A percentile compares a stretch with the other conserved stretches of the same genome.
Conservation (phyloP, 2,888 invertebrate species). For the Andrena hattorfiana region DNA sequence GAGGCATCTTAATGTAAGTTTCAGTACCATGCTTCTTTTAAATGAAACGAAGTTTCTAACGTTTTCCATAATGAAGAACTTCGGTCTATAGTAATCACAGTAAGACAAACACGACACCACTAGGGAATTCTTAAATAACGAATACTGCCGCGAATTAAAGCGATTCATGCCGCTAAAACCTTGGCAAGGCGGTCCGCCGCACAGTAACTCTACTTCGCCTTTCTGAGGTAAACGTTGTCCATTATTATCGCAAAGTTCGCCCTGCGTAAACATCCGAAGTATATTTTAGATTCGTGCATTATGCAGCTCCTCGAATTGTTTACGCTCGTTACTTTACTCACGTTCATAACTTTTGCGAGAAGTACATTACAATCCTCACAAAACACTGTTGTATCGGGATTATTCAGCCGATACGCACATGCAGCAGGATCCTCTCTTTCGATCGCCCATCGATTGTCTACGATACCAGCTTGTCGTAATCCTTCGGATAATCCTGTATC, state of each 20-base stretch:
- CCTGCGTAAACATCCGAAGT: conserved; percentile 79
- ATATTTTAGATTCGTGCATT: neutral
- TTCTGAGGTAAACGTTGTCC: conserved; percentile 89
- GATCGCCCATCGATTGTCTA: conserved; percentile 92
- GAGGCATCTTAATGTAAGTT: conserved; percentile 91
- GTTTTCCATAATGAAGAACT: conserved; percentile 93
- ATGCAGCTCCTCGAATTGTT: neutral
- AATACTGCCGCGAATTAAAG: conserved; percentile 94
- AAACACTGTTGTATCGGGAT: conserved; percentile 90
- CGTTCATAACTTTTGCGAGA: conserved; percentile 89
- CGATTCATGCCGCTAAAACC: conserved; percentile 96
- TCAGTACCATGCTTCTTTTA: conserved; percentile 92
- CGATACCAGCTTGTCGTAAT: conserved; percentile 89
- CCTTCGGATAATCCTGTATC: conserved; percentile 90
- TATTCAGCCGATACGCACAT: conserved; percentile 92
- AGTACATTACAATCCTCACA: conserved; percentile 93
- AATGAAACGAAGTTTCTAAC: conserved; percentile 94
- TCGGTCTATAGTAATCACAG: conserved; percentile 94
- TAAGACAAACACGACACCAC: conserved; percentile 93
- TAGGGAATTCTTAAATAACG: conserved; percentile 94
- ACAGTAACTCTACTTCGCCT: conserved; percentile 93
- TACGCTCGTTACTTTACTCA: conserved; percentile 74
- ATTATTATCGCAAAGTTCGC: conserved; percentile 85
- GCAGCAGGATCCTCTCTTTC: conserved; percentile 93
- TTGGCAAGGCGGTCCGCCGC: conserved; percentile 95